These are phyloP conservation scores for Eupithecia vulgata DNA, from an alignment of 2,888 invertebrate species.

Conservation along the genomic window DNA sequence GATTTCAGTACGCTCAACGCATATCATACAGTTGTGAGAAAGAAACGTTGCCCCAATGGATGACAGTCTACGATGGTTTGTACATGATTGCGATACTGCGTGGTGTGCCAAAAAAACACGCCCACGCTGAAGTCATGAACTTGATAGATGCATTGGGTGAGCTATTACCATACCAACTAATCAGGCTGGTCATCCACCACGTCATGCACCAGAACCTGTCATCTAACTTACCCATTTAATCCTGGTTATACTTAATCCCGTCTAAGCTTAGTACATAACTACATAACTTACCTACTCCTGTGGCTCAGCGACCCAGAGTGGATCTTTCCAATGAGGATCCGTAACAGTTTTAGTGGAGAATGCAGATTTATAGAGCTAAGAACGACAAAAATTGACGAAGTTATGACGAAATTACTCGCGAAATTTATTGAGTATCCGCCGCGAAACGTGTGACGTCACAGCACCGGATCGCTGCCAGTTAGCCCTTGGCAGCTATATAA, in stretches of 20 bases:
- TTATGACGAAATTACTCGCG: too few relatives aligned
- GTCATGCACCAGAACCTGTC: not conserved
- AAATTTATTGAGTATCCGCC: too few relatives aligned
- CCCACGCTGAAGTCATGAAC: slow-evolving; percentile 54
- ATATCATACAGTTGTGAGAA: slow-evolving; percentile 58
- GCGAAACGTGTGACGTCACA: too few relatives aligned
- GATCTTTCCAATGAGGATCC: too few relatives aligned
- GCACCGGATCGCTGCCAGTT: too few relatives aligned
- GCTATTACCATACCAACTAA: slow-evolving; percentile 1
- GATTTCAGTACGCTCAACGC: slow-evolving; percentile 61
- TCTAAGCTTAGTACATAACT: not conserved
- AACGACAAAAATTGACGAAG: too few relatives aligned
- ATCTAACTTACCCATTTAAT: not conserved
- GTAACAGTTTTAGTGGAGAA: too few relatives aligned
- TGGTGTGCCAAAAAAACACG: slow-evolving; percentile 59
- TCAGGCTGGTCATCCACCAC: not conserved
- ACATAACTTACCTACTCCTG: too few relatives aligned
- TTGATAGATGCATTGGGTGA: slow-evolving; percentile 67
- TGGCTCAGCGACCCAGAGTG: not conserved
- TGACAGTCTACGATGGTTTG: slow-evolving; percentile 64
- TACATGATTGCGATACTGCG: slow-evolving; percentile 63
- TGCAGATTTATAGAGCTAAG: too few relatives aligned
- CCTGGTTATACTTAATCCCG: not conserved
- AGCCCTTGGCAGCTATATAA: too few relatives aligned
- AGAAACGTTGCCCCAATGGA: slow-evolving; percentile 64